Base-by-base conservation (phyloP, 2,113 vertebrate species). In the Gymnobelideus leadbeateri region DNA sequence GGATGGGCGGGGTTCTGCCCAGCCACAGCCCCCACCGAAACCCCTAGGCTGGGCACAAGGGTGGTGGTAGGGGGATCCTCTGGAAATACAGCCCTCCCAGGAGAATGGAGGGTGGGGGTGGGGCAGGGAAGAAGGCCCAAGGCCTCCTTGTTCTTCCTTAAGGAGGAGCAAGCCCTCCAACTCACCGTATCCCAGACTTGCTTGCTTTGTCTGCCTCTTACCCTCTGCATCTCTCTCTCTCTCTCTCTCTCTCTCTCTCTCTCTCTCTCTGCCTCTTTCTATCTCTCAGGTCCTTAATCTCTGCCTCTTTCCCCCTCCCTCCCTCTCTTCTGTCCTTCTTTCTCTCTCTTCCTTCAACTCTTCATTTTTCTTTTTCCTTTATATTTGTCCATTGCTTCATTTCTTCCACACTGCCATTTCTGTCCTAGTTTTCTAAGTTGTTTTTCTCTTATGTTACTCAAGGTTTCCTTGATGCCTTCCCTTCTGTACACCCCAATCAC, bases 1-100 rank as follows among this genome's bases (percentile, higher is more conserved):
- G 68, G 37, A 77, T 77, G 68, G 68, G 68, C 68, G 68, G 68
- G 37, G 68, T 77, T 77, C 68, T 77, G 37, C 37, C 68, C 37
- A 43, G 68, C 68, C 68, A 77, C 68, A 77, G 68, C 68, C 68
- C 68, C 68, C 68, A 77, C 68, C 6, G 37, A 77, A 77, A 77
- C 92, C 95, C 25, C 23, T 53, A 77, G 68, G 37, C 95, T 91
- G 92, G 55, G 91, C 93, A 53, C 8, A n/a, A 4, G 92, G 43
- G 31, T 3, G 1, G 43, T 16, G 91, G 25, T 1, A 2, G 49
- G 89, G 53, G 23, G 25, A 77, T 77, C 43, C 68, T 77, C 68
- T 77, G 68, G 68, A 77, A 77, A 77, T 77, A n/a, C 37, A 77
- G 54, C 46, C 91, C 26, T 90, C 91, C 68, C 8, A 16, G 61